A percentile compares a stretch with the other conserved stretches of the same genome.
phyloP scores from a whole-genome alignment of 1,140 invertebrate genomes.

The Sesamia nonagrioides region DNA sequence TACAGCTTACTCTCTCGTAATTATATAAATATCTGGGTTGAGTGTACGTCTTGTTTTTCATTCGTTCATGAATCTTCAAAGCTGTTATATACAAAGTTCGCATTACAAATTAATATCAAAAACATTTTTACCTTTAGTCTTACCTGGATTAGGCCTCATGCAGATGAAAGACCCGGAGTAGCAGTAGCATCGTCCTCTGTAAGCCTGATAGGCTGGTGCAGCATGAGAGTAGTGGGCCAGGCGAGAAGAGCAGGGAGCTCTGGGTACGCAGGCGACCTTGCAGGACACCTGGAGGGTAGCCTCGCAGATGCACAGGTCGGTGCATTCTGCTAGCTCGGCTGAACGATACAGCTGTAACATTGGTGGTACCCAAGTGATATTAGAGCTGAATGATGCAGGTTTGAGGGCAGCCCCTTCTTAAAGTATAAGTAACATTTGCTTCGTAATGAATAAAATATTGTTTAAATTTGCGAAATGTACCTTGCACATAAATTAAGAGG shows the following conservation, averaged over 20 bases:
- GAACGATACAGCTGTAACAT: slow-evolving; percentile 93
- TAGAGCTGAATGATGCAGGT: background rate
- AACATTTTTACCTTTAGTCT: slow-evolving; percentile 59
- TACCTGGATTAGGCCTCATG: slow-evolving; percentile 94
- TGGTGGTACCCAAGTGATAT: background rate
- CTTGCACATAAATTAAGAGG: too few species aligned
- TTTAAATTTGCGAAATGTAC: too few species aligned
- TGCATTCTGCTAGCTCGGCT: slow-evolving; percentile 90
- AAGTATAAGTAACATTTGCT: too few species aligned
- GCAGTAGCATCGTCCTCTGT: slow-evolving; percentile 95
- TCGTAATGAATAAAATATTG: too few species aligned
- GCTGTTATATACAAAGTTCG: background rate
- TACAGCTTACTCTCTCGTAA: too few species aligned
- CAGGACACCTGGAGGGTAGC: slow-evolving; percentile 92
- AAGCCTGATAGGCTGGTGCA: slow-evolving; percentile 95
- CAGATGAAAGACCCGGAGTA: slow-evolving; percentile 97
- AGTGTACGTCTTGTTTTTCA: too few species aligned
- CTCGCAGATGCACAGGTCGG: slow-evolving; percentile 90
- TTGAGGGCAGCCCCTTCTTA: background rate
- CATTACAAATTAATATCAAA: background rate
- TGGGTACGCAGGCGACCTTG: slow-evolving; percentile 94
- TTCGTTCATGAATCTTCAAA: background rate
- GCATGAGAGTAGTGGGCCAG: slow-evolving; percentile 96
- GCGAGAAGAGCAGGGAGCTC: slow-evolving; percentile 94
- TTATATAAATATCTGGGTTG: too few species aligned